phyloP scores from a whole-genome alignment of 2,797 vertebrate species.

The Notolabrus celidotus region DNA sequence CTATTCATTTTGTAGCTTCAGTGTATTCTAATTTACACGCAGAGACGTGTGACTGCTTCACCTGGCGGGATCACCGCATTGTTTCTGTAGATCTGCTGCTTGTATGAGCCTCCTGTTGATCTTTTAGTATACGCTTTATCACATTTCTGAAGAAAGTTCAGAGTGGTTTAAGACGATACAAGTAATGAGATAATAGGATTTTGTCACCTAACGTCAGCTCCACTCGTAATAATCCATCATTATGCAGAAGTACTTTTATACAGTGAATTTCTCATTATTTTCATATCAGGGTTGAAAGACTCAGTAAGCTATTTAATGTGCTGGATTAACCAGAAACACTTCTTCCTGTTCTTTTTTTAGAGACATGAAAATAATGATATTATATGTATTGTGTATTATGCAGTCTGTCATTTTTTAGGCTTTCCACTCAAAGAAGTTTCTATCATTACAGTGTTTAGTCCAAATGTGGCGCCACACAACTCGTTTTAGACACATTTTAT shows the following conservation, averaged over 20 bases:
- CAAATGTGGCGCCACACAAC: too few relatives aligned
- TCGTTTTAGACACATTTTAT: too few relatives aligned
- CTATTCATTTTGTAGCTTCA: slow-evolving; percentile 56
- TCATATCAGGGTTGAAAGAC: not conserved
- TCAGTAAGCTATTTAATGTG: not conserved
- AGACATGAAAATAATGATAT: too few relatives aligned
- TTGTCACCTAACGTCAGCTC: not conserved
- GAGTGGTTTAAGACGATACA: slow-evolving; percentile 7
- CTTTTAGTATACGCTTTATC: slow-evolving; percentile 23
- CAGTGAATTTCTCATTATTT: not conserved
- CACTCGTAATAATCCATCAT: not conserved
- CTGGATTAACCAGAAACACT: not conserved
- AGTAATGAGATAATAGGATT: not conserved
- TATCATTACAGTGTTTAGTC: too few relatives aligned
- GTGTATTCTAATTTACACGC: slow-evolving; percentile 48
- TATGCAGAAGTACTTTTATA: not conserved
- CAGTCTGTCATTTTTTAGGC: too few relatives aligned
- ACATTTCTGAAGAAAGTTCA: slow-evolving; percentile 26
- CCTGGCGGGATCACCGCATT: slow-evolving; percentile 23
- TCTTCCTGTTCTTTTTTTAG: too few relatives aligned
- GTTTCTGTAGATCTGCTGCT: slow-evolving; percentile 11
- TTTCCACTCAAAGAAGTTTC: too few relatives aligned
- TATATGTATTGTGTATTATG: too few relatives aligned
- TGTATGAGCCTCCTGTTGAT: slow-evolving; percentile 42
- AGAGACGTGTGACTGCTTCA: slow-evolving; percentile 38